Evolutionary conservation across 2,888 invertebrate species (phyloP), one percentile per base, ranked within the genome.

Genomic region (Cephus spinipes): DNA sequence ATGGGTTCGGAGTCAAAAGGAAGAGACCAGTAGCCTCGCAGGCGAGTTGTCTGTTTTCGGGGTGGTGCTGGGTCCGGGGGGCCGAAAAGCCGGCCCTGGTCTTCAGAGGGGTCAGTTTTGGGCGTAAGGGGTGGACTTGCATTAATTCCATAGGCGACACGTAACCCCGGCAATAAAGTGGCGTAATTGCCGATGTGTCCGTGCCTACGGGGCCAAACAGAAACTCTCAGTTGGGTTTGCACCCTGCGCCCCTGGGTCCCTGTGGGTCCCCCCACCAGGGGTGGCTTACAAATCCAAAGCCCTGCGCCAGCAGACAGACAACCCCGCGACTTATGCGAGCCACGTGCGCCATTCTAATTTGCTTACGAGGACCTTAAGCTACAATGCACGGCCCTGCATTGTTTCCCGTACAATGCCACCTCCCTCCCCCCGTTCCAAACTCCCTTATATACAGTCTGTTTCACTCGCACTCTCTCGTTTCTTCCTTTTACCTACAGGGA

Each of bases 291-390:
- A 87, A 87, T 87, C 85, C 83, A 83, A 23, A 73, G 73, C 83
- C 81, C 76, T 69, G 78, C 80, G 81, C 82, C 83, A 80, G 80
- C 80, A 79, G 83, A 84, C 83, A 85, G 86, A 85, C 85, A 87
- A 82, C 81, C 81, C 82, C 81, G 80, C 87, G 86, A 87, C 87
- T 87, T 86, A 88, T 88, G 87, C 89, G 83, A 86, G 89, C 88
- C 89, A 89, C 89, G 89, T 89, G 89, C 88, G 83, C 85, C 85
- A 84, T 87, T 88, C 88, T 89, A 89, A 89, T 89, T 89, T 89
- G 89, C 89, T 89, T 89, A 89, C 89, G 87, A 84, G 87, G 79
- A 85, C 85, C 83, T 84, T 83, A 83, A 85, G 80, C 82, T 82
- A 80, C 81, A 77, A 40, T 82, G 85, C 81, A 80, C 81, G 78